Percentiles rank a stretch among this genome's conserved stretches.
Conservation (phyloP, 2,797 vertebrate genomes). For the Vespertilio murinus region DNA sequence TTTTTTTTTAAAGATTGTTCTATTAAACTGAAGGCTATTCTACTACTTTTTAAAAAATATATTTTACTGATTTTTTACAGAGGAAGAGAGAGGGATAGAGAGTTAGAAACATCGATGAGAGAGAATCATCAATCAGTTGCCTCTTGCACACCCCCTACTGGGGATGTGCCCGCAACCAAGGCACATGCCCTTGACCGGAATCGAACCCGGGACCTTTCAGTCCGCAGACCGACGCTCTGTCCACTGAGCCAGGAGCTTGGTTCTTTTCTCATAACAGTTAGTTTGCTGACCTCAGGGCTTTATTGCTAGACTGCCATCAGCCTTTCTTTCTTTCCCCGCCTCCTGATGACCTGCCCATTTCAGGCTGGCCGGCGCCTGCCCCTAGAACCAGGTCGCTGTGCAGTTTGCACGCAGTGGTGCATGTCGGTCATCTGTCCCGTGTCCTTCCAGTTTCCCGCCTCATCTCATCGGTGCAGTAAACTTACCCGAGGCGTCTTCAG, state of each 20-base stretch:
- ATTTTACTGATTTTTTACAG: no score
- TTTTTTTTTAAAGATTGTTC: no score
- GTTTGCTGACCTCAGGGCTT: background rate
- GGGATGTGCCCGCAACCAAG: no score
- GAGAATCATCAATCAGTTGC: no score
- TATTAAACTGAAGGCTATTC: no score
- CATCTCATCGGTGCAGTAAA: background rate
- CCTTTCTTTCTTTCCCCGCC: conserved; percentile 3
- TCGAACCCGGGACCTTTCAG: no score
- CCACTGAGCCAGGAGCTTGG: background rate
- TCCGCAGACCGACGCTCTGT: no score
- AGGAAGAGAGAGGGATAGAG: no score
- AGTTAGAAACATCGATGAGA: no score
- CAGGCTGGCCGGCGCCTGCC: background rate
- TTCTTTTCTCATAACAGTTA: background rate
- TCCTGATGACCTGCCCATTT: background rate
- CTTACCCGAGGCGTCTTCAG: background rate
- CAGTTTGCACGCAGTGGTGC: background rate
- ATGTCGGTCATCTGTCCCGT: background rate
- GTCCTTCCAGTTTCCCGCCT: background rate
- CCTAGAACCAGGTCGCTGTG: background rate
- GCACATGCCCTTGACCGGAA: no score
- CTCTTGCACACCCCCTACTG: no score
- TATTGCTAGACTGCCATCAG: background rate
- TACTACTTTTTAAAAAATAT: no score